Evolutionary conservation across 2,113 vertebrate species (phyloP).

Genomic region (Thalassarche chlororhynchos): DNA sequence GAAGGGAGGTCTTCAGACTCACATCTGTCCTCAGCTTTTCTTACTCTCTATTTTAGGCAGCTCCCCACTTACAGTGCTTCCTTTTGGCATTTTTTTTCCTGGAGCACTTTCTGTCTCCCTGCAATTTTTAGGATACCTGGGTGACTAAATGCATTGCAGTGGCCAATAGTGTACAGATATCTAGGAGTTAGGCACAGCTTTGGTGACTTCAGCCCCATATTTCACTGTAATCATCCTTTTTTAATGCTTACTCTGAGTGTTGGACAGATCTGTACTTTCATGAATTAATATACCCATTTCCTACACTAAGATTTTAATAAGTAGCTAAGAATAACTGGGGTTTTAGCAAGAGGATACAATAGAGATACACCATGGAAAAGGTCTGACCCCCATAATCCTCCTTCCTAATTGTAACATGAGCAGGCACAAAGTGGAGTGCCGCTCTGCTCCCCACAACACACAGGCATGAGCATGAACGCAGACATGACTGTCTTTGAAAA

Average conservation of each 20-base stretch:
- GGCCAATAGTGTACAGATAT: background rate
- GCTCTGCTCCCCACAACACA: background rate
- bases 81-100: background rate
- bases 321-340: background rate
- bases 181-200: background rate
- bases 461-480: rapidly evolving
- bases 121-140: background rate
- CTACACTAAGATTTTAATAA: background rate
- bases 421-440: rapidly evolving
- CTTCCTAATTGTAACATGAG: rapidly evolving
- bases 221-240: background rate
- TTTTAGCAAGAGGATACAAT: background rate
- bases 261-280: background rate
- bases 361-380: background rate
- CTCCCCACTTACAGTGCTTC: background rate
- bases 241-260: background rate
- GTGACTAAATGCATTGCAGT: background rate
- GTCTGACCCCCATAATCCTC: background rate
- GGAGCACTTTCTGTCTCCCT: background rate
- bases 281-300: background rate
- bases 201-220: background rate
- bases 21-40: background rate
- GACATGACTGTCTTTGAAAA: background rate
- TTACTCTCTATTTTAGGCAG: background rate
- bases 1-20: background rate